Base-by-base conservation (phyloP, 2,113 vertebrate genomes). In the Rhynchomys soricoides region DNA sequence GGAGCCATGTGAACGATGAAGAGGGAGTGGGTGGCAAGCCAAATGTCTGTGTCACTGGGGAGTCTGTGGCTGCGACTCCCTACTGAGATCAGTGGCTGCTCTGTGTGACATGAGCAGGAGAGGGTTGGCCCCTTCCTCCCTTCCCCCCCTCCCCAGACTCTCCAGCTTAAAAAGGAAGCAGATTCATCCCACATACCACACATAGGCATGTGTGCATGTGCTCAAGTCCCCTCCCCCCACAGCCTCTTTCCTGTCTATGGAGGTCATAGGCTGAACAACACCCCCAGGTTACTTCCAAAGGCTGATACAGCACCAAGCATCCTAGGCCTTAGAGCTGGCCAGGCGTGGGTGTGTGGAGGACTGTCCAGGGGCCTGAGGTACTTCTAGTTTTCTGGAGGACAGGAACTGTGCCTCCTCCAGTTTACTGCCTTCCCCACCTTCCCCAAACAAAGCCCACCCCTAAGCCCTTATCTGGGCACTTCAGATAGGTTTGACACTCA, bases 1-100 rank as follows among this genome's bases (percentile, higher is more conserved):
- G 92, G 50, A 77, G 85, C 81, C 95, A 73, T 71, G 87, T 70
- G 89, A 95, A 96, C 83, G 37, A 93, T 13, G 83, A 83, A 79
- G 57, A 92, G 26, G n/a, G 52, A 91, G 73, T 2, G n/a, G 90
- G 73, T 22, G 62, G 66, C 3, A 0, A 15, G 55, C 57, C 22
- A 75, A 57, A 55, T 1, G 40, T 95, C 82, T 70, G 37, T 37
- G n/a, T 89, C 89, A 31, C 59, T 16, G 3, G 0, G 66, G 22
- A 48, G 6, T 82, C 79, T 78, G 48, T 70, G 22, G 40, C 75
- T 87, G 29, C 0, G 1, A 43, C 75, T 91, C 70, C 74, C 83
- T 73, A 50, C 57, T 59, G 79, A 89, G 91, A 75, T 90, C 87
- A 85, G 26, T 57, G 64, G 50, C 79, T 26, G 16, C 79, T 88